Base-by-base conservation (phyloP, 1,140 invertebrate genomes). In the Philopotamus ludificatus region DNA sequence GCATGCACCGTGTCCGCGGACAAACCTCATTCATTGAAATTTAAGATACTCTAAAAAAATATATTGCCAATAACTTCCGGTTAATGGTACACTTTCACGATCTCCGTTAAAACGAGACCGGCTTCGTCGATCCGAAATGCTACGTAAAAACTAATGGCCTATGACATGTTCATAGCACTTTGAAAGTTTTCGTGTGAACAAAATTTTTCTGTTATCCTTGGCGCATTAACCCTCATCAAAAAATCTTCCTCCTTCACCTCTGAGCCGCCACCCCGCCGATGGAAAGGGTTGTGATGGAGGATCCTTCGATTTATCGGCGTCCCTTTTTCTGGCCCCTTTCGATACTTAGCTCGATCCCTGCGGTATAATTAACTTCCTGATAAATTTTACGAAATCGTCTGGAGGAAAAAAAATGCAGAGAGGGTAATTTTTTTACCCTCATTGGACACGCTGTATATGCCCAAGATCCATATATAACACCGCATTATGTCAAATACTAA, bases 211-310 rank as follows among this genome's bases (percentile, higher is more conserved):
- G 47, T 18, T 34, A 34, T 34, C 28, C 12, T n/a, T 8, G 28
- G 39, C 22, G 44, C 57, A 60, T 60, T 60, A 60, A 60, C 57
- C 57, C 57, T 60, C 25, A 60, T 60, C 57, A 60, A 60, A 60
- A 57, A 57, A 42, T 39, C 42, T 57, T 39, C 54, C 54, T 57
- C 42, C 42, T 42, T 28, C 4, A 16, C 53, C n/a, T n/a, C 51
- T 25, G 28, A 23, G 9, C 1, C 23, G 3, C 20, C 26, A 26
- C 53, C 1, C 10, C 21, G 15, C 20, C 54, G 16, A n/a, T n/a
- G n/a, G n/a, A n/a, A n/a, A n/a, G n/a, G 18, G 44, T 4, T 12
- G 44, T 8, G 44, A 16, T 47, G 44, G 44, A 9, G 44, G 18
- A 47, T 47, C 44, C 20, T 60, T 60, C 57, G 57, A 60, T 60